phyloP scores from a whole-genome alignment of 2,888 invertebrate genomes.

The Hirtodrosophila duncani region DNA sequence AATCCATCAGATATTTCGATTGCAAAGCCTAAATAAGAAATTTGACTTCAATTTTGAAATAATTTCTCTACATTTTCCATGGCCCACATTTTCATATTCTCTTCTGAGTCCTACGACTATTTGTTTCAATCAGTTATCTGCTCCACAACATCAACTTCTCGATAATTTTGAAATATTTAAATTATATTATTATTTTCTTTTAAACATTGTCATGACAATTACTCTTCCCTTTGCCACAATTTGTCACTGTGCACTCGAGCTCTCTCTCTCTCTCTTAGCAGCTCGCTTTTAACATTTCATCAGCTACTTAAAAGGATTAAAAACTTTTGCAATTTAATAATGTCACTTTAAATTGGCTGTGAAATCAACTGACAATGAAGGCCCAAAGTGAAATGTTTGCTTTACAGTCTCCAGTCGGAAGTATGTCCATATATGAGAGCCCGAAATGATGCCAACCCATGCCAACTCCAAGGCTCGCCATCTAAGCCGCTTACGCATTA shows the following conservation, averaged over 20 bases:
- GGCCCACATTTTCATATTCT: no score
- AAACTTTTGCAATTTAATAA: slow-evolving; percentile 64
- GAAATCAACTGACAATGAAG: slow-evolving; percentile 60
- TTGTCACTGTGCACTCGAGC: slow-evolving; percentile 21
- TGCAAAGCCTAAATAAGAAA: no score
- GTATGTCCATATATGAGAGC: slow-evolving; percentile 33
- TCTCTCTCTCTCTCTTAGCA: slow-evolving; percentile 9
- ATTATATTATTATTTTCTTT: no score
- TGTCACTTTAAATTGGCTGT: slow-evolving; percentile 65
- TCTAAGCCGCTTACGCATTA: slow-evolving; percentile 65
- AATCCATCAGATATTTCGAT: no score
- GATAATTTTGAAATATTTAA: no score
- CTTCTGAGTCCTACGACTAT: no score
- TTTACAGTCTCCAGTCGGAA: slow-evolving; percentile 8
- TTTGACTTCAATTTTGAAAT: no score
- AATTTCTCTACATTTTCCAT: no score
- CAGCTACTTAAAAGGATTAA: slow-evolving; percentile 72
- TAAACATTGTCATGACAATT: no score
- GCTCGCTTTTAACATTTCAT: slow-evolving; percentile 30
- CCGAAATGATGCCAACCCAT: background rate
- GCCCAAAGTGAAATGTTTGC: slow-evolving; percentile 40
- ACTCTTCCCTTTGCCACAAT: background rate
- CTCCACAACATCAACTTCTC: no score
- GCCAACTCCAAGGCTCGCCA: background rate
- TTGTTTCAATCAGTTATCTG: no score